phyloP scores from a whole-genome alignment of 2,888 invertebrate genomes.

The Candidula unifasciata region DNA sequence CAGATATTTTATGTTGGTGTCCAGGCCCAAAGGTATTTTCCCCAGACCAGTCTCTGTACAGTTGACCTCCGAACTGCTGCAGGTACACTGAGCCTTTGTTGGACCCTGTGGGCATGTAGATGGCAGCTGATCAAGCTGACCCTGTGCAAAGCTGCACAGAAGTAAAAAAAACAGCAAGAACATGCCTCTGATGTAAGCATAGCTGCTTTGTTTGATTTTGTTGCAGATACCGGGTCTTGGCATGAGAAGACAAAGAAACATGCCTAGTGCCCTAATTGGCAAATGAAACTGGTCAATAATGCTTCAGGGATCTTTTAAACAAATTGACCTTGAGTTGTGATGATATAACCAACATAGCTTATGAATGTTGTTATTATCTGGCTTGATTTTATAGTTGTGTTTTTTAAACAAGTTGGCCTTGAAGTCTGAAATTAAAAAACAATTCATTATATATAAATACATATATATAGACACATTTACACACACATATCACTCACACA shows the following conservation, averaged over 20 bases:
- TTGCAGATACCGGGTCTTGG: background rate
- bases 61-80: constrained; percentile 8
- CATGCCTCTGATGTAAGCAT: background rate
- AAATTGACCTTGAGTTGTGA: background rate
- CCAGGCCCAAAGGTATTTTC: constrained; percentile 11
- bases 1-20: constrained; percentile 32
- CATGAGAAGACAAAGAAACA: constrained; percentile 7
- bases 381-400: background rate
- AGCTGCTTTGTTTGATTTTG: constrained; percentile 6
- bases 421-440: no score
- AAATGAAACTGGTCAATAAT: background rate
- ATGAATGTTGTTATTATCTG: background rate
- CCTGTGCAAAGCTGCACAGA: background rate
- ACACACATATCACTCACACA: no score
- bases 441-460: no score
- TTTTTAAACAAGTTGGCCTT: no score
- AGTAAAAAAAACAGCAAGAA: constrained; percentile 21
- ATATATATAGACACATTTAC: no score
- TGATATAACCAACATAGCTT: constrained; percentile 1
- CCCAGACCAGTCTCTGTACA: constrained; percentile 20
- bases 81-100: constrained; percentile 3
- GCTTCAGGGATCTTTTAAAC: background rate
- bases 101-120: constrained; percentile 24
- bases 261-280: background rate
- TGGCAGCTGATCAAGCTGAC: background rate